Conservation (phyloP, 2,797 vertebrate species). For the Avahi laniger region DNA sequence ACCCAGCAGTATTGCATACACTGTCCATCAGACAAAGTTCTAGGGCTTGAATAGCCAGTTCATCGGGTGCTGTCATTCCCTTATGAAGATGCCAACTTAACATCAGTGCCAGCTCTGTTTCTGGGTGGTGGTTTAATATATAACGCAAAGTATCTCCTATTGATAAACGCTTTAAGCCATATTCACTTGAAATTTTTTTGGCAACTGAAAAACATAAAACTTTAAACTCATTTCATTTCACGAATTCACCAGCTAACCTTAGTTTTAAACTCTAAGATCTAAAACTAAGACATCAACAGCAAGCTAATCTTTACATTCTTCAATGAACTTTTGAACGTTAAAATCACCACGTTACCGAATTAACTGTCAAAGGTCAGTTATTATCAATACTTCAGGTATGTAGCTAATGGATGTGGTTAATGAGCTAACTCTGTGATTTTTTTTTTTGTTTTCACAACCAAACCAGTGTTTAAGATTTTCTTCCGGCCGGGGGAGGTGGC, state of each 20-base stretch:
- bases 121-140: slow-evolving; percentile 85
- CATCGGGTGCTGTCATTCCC: slow-evolving; percentile 91
- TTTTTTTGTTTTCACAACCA: not conserved
- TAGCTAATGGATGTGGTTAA: not conserved
- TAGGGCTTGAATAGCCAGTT: slow-evolving; percentile 92
- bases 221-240: slow-evolving; percentile 16
- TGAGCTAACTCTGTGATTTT: not conserved
- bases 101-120: slow-evolving; percentile 87
- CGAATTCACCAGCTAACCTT: not conserved
- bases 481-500: not conserved
- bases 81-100: slow-evolving; percentile 88
- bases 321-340: not conserved
- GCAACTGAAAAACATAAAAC: slow-evolving; percentile 89
- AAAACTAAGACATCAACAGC: not conserved
- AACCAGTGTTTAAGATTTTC: slow-evolving; percentile 4
- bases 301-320: not conserved
- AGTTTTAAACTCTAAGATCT: not conserved
- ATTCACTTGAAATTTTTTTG: slow-evolving; percentile 86
- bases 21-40: slow-evolving; percentile 89
- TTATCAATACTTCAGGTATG: not conserved
- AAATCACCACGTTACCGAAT: slow-evolving; percentile 25
- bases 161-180: slow-evolving; percentile 90
- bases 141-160: slow-evolving; percentile 88
- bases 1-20: slow-evolving; percentile 90
- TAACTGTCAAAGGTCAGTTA: not conserved